phyloP scores from a whole-genome alignment of 2,888 invertebrate genomes.

The Troides oblongomaculatus region DNA sequence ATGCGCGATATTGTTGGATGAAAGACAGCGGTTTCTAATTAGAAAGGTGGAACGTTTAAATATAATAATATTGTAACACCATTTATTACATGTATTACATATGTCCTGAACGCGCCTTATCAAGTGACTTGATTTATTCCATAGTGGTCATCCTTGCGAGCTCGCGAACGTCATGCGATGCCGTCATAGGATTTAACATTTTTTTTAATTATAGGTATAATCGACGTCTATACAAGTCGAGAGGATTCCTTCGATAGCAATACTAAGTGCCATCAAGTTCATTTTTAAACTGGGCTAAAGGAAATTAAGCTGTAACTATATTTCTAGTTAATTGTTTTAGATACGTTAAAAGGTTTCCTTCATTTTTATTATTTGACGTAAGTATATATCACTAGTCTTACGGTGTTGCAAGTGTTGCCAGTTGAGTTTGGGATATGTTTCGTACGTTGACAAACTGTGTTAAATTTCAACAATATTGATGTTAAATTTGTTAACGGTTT shows the following conservation, averaged over 20 bases:
- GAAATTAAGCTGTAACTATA: too few species aligned
- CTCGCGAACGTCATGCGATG: slow-evolving; percentile 4
- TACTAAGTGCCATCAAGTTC: slow-evolving; percentile 17
- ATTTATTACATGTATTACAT: background rate
- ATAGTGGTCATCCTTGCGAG: slow-evolving; percentile 3
- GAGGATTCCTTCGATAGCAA: slow-evolving; percentile 1
- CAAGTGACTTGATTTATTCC: slow-evolving; percentile 13
- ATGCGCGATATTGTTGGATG: too few species aligned
- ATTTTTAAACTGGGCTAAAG: background rate
- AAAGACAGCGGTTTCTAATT: too few species aligned
- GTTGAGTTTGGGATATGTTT: too few species aligned
- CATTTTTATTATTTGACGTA: background rate
- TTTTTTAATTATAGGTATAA: slow-evolving; percentile 6
- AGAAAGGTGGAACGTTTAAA: too few species aligned
- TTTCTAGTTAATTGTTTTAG: too few species aligned
- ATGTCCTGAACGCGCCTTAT: slow-evolving; percentile 1
- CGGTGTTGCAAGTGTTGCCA: too few species aligned
- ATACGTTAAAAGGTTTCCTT: too few species aligned
- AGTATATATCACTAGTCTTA: background rate
- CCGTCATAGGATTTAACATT: slow-evolving; percentile 5
- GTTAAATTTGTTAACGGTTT: too few species aligned
- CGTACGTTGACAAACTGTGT: too few species aligned
- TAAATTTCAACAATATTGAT: too few species aligned
- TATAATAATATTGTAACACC: too few species aligned
- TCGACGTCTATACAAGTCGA: slow-evolving; percentile 23